These are phyloP conservation scores for Acronicta aceris DNA, from an alignment of 2,888 invertebrate species.

Conservation along the genomic window DNA sequence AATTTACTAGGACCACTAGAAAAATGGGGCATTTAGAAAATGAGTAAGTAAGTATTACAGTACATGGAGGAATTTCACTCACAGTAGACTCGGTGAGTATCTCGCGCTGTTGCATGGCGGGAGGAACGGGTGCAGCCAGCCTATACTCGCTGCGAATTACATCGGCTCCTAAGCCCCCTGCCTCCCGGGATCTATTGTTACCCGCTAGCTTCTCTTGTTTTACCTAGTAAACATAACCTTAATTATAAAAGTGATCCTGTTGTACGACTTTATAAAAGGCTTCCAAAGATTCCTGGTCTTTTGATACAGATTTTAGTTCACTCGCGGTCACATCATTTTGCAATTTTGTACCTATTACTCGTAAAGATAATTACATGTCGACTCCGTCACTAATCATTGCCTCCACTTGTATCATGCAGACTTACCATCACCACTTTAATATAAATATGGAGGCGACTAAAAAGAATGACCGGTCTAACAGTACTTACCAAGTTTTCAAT, in stretches of 20 bases:
- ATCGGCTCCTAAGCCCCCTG: conserved; percentile 73
- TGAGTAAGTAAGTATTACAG: background rate
- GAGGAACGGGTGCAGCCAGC: conserved; percentile 69
- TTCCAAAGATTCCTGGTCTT: background rate
- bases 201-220: conserved; percentile 80
- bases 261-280: background rate
- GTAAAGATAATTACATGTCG: too few species aligned
- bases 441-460: background rate
- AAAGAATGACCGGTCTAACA: background rate
- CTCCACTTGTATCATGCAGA: too few species aligned
- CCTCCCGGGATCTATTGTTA: conserved; percentile 50
- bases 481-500: conserved; percentile 93
- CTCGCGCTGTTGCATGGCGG: conserved; percentile 90
- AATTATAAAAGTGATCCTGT: background rate
- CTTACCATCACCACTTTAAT: too few species aligned
- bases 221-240: conserved; percentile 63
- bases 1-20: too few species aligned
- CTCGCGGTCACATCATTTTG: too few species aligned
- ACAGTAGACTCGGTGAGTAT: conserved; percentile 91
- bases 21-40: too few species aligned
- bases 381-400: too few species aligned
- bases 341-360: too few species aligned
- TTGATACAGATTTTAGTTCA: background rate
- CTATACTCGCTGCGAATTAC: conserved; percentile 84
- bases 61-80: conserved; percentile 39